A percentile compares a stretch with the other conserved stretches of the same genome.
phyloP scores from a whole-genome alignment of 2,888 invertebrate genomes.

The Pachymerium ferrugineum region DNA sequence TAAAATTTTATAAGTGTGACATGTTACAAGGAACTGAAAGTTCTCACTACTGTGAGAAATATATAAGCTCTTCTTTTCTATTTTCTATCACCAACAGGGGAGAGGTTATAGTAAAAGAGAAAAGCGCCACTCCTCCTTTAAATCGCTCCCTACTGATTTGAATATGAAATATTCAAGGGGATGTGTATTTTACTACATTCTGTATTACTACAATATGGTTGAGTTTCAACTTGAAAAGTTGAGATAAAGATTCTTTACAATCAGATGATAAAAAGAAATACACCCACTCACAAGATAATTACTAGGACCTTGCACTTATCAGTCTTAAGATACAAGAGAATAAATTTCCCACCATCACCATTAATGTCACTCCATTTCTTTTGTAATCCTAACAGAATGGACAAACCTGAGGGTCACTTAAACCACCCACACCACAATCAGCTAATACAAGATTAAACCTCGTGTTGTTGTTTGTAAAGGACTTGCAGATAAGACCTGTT shows the following conservation, averaged over 20 bases:
- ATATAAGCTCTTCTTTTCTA: neutral
- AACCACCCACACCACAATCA: slow-evolving; percentile 3
- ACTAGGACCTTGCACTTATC: slow-evolving; percentile 15
- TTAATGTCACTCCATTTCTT: slow-evolving; percentile 2
- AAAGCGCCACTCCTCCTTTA: slow-evolving; percentile 1
- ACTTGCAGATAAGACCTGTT: neutral
- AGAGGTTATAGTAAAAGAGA: slow-evolving; percentile 5
- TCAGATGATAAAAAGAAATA: too few species aligned
- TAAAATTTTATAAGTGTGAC: too few species aligned
- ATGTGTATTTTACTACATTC: neutral
- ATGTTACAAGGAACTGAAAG: too few species aligned
- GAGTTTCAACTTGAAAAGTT: too few species aligned
- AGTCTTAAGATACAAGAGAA: neutral
- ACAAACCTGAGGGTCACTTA: slow-evolving; percentile 2
- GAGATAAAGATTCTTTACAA: too few species aligned
- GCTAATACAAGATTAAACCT: slow-evolving; percentile 21
- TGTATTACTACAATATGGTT: too few species aligned
- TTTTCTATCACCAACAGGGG: neutral
- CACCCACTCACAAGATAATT: too few species aligned
- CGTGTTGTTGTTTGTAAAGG: neutral
- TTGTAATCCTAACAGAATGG: neutral
- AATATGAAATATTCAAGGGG: slow-evolving; percentile 9
- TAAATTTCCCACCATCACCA: neutral
- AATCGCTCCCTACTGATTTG: neutral
- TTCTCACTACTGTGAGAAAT: too few species aligned